phyloP scores from a whole-genome alignment of 1,140 invertebrate genomes.

The Sipha flava region DNA sequence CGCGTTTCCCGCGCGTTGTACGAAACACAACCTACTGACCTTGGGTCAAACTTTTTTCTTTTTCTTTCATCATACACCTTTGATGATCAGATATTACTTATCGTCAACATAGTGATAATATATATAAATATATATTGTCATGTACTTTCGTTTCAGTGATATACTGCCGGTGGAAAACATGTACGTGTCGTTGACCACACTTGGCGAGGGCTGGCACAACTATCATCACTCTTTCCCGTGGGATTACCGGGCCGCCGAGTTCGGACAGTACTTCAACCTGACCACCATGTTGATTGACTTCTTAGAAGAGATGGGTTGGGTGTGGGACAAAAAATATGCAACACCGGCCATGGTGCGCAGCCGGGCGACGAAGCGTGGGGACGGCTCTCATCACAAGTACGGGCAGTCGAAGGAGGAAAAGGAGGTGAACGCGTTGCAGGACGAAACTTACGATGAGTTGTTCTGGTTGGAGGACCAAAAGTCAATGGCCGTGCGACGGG shows the following conservation, averaged over 20 bases:
- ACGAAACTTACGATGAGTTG: neutral
- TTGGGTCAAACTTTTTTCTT: too few relatives aligned
- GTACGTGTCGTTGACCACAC: conserved; percentile 49
- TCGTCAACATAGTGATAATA: too few relatives aligned
- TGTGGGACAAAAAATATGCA: conserved; percentile 56
- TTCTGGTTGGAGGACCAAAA: neutral
- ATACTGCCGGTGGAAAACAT: conserved; percentile 58
- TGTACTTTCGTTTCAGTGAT: conserved; percentile 46
- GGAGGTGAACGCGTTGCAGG: neutral
- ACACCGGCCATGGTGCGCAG: conserved; percentile 45
- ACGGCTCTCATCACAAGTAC: conserved; percentile 31
- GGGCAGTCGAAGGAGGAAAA: neutral
- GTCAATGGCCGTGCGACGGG: neutral
- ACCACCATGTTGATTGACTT: conserved; percentile 48
- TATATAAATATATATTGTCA: neutral
- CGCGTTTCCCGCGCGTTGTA: too few relatives aligned
- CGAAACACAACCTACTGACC: too few relatives aligned
- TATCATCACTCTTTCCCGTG: conserved; percentile 84
- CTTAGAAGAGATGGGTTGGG: conserved; percentile 47
- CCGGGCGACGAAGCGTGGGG: conserved; percentile 30
- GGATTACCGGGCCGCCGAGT: conserved; percentile 80
- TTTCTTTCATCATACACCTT: too few relatives aligned
- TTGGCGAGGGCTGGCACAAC: conserved; percentile 67
- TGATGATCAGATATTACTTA: too few relatives aligned
- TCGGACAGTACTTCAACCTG: conserved; percentile 45